Evolutionary conservation across 1,140 invertebrate species (phyloP).

Genomic region (Penaeus chinensis): DNA sequence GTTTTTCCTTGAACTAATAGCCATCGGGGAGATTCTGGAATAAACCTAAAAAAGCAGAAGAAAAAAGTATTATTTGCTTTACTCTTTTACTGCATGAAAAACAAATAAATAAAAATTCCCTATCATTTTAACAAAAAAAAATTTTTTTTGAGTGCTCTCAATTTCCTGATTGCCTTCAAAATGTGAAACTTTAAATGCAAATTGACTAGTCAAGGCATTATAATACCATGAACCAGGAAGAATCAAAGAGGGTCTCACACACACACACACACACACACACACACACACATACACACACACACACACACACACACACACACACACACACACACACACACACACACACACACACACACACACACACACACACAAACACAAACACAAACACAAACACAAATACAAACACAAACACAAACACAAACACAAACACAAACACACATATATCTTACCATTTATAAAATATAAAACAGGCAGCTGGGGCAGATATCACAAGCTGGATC

Average conservation of each 20-base stretch:
- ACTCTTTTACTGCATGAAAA: too few relatives aligned
- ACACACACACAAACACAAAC: too few relatives aligned
- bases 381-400: not conserved
- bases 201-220: too few relatives aligned
- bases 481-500: slow-evolving; percentile 76
- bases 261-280: too few relatives aligned
- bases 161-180: too few relatives aligned
- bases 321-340: not conserved
- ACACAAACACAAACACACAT: not conserved
- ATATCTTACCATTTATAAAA: slow-evolving; percentile 72
- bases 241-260: too few relatives aligned
- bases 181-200: too few relatives aligned
- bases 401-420: not conserved
- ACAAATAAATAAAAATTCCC: too few relatives aligned
- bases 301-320: not conserved
- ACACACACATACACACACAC: not conserved
- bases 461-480: slow-evolving; percentile 75
- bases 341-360: not conserved
- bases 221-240: too few relatives aligned
- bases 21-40: slow-evolving; percentile 71
- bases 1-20: slow-evolving; percentile 67
- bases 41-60: slow-evolving; percentile 64
- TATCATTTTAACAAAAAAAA: too few relatives aligned
- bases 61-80: not conserved
- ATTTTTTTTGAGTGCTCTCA: too few relatives aligned